These are phyloP conservation scores for Aphaenogaster ashmeadi DNA, from an alignment of 1,140 invertebrate species.

Conservation along the genomic window DNA sequence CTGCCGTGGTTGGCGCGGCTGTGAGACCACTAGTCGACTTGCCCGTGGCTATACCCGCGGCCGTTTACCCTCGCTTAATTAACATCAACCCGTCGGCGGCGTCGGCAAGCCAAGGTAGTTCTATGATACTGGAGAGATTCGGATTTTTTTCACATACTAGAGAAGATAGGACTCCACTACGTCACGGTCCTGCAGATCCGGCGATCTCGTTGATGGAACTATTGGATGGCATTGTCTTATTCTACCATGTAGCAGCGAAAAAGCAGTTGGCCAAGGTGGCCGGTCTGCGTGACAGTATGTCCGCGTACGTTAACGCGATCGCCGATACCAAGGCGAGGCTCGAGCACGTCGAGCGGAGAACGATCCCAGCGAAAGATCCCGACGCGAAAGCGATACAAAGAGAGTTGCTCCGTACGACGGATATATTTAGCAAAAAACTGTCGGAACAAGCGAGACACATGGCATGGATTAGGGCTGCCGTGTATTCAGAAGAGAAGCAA, in stretches of 20 bases:
- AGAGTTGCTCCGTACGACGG: slow-evolving; percentile 86
- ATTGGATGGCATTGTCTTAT: slow-evolving; percentile 90
- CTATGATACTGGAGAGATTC: slow-evolving; percentile 79
- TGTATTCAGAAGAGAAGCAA: slow-evolving; percentile 90
- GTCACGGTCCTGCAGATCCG: slow-evolving; percentile 84
- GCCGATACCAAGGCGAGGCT: slow-evolving; percentile 87
- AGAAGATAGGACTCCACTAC: slow-evolving; percentile 78
- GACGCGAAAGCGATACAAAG: slow-evolving; percentile 81
- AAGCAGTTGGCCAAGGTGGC: slow-evolving; percentile 91
- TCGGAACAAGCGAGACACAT: slow-evolving; percentile 89
- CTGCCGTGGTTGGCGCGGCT: slow-evolving; percentile 41
- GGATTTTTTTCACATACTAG: slow-evolving; percentile 78
- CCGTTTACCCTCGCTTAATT: slow-evolving; percentile 75
- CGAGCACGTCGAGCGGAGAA: slow-evolving; percentile 76
- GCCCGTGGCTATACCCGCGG: slow-evolving; percentile 76
- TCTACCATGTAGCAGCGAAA: slow-evolving; percentile 91
- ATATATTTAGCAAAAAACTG: slow-evolving; percentile 89
- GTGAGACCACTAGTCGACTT: slow-evolving; percentile 73
- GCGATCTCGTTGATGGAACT: slow-evolving; percentile 88
- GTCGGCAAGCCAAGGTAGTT: slow-evolving; percentile 58
- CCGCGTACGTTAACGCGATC: slow-evolving; percentile 88
- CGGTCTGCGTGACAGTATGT: slow-evolving; percentile 88
- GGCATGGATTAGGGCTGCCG: slow-evolving; percentile 89
- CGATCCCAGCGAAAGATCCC: slow-evolving; percentile 53
- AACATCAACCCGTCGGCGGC: slow-evolving; percentile 72